These are phyloP conservation scores for Ascidia mentula DNA, from an alignment of 23 tunicate genomes.

Conservation along the genomic window DNA sequence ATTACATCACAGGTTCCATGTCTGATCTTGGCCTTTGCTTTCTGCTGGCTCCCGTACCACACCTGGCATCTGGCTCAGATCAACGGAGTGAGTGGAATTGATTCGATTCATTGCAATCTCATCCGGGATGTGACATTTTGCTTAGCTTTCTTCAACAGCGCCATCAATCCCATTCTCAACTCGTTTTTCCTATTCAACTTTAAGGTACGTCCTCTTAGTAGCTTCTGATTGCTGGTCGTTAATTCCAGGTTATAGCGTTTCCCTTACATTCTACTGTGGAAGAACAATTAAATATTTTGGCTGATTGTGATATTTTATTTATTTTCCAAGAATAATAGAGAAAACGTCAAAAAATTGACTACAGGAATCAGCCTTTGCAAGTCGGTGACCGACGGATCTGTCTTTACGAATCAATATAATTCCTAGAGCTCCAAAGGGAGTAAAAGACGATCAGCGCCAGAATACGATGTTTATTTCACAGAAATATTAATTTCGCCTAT, in stretches of 20 bases:
- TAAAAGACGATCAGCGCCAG: too few relatives aligned
- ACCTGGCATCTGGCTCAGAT: conserved; percentile 64
- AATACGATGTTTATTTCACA: too few relatives aligned
- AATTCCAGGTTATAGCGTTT: not conserved
- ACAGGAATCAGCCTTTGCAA: too few relatives aligned
- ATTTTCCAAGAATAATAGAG: too few relatives aligned
- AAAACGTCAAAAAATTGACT: too few relatives aligned
- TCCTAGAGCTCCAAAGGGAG: too few relatives aligned
- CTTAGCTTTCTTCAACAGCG: conserved; percentile 82
- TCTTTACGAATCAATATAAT: too few relatives aligned
- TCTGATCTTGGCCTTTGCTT: conserved; percentile 59
- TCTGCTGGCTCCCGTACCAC: conserved; percentile 90
- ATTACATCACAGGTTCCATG: conserved; percentile 65
- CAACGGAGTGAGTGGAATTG: conserved; percentile 33
- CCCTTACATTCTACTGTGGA: too few relatives aligned
- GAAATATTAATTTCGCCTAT: too few relatives aligned
- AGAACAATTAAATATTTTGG: too few relatives aligned
- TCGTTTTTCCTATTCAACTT: conserved; percentile 74
- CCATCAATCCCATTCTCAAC: conserved; percentile 77
- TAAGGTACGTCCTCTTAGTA: conserved; percentile 35
- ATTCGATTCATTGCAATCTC: conserved; percentile 24
- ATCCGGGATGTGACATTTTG: conserved; percentile 72
- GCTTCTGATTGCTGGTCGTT: not conserved
- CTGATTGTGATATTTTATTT: too few relatives aligned
- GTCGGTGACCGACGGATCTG: too few relatives aligned